These are phyloP conservation scores for Paramuricea clavata DNA, from an alignment of 92 coral and sea anemone species.

Conservation along the genomic window DNA sequence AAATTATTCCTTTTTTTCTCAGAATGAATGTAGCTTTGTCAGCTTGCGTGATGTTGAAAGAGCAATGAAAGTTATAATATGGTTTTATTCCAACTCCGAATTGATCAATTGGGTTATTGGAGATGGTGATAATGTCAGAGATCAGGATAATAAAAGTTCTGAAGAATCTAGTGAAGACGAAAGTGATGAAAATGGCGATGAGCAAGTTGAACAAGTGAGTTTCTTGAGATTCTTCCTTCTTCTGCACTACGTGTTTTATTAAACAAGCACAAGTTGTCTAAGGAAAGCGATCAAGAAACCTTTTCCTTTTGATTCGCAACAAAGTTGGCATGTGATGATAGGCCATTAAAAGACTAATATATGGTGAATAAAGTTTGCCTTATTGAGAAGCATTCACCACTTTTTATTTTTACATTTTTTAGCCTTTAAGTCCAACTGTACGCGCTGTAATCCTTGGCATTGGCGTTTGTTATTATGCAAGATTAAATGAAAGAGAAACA, in stretches of 20 bases:
- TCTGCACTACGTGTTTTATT: background rate
- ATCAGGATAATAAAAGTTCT: slow-evolving; percentile 1
- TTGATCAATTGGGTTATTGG: slow-evolving; percentile 68
- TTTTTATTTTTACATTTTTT: too few relatives aligned
- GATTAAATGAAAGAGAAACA: slow-evolving; percentile 68
- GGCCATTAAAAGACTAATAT: too few relatives aligned
- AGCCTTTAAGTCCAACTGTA: slow-evolving; percentile 72
- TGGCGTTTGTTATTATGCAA: slow-evolving; percentile 85
- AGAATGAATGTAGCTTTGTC: slow-evolving; percentile 49
- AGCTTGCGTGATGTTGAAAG: slow-evolving; percentile 54
- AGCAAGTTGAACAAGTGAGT: slow-evolving; percentile 51
- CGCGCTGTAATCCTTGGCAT: slow-evolving; percentile 83
- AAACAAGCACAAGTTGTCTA: too few relatives aligned
- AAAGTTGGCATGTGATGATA: too few relatives aligned
- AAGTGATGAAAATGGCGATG: slow-evolving; percentile 34
- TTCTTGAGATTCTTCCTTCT: slow-evolving; percentile 25
- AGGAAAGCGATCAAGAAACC: too few relatives aligned
- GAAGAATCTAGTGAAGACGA: slow-evolving; percentile 49
- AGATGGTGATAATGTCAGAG: background rate
- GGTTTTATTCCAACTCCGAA: slow-evolving; percentile 67
- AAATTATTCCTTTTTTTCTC: background rate
- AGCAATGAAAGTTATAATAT: slow-evolving; percentile 50
- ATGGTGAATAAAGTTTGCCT: too few relatives aligned
- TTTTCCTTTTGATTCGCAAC: too few relatives aligned
- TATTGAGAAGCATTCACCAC: too few relatives aligned